Base-by-base conservation (phyloP, 2,888 invertebrate genomes). In the Proisotoma minuta region DNA sequence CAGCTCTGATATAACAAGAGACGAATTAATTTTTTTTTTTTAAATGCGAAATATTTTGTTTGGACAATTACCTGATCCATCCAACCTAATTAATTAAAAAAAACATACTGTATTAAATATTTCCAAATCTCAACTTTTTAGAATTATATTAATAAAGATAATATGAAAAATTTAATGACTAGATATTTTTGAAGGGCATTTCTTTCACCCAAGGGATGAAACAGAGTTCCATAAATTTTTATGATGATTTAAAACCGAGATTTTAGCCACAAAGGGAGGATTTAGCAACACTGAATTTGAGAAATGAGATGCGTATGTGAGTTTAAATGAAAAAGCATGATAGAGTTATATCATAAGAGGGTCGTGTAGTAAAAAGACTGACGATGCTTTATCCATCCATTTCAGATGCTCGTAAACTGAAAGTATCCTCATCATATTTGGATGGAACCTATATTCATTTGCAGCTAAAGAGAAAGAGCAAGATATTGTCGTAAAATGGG, bases 1-100 rank as follows among this genome's bases (percentile, higher is more conserved):
- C 91, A 10, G 89, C 89, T 73, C 90, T 83, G 63, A 93, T 82
- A 92, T 91, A 93, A 48, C 34, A 34, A 34, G 34, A 34, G 34
- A 15, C 34, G 15, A 8, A 34, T 34, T 34, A 15, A 34, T 34
- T 10, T 34, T 10, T 34, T 34, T 34, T 15, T 8, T 34, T 34
- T 34, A n/a, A n/a, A n/a, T n/a, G n/a, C n/a, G n/a, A n/a, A n/a
- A n/a, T n/a, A n/a, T n/a, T n/a, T n/a, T n/a, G n/a, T n/a, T n/a
- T n/a, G n/a, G n/a, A n/a, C n/a, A n/a, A n/a, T n/a, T n/a, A n/a
- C n/a, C n/a, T n/a, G n/a, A n/a, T n/a, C n/a, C n/a, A n/a, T n/a
- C n/a, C n/a, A n/a, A n/a, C n/a, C n/a, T n/a, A n/a, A n/a, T n/a
- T n/a, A n/a, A n/a, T n/a, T n/a, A n/a, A n/a, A n/a, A n/a, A n/a